Evolutionary conservation across 2,797 vertebrate species (phyloP), one percentile per base, ranked within the genome.

Genomic region (Glossophaga mutica): DNA sequence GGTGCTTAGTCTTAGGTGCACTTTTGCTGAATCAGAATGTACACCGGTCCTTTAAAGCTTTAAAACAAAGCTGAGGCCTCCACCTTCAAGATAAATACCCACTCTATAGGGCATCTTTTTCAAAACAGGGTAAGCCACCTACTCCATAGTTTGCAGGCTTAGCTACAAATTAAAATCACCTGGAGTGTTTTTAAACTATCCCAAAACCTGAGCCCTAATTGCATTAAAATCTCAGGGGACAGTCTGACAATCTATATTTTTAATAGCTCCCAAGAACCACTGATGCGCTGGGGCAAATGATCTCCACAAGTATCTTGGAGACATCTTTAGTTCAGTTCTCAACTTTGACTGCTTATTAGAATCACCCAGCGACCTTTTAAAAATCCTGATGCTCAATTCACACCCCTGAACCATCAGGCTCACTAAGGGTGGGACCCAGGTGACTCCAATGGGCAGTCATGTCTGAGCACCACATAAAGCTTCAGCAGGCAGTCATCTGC

Each of bases 81-180:
- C 50, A 26, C 62, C 44, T 78, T 84, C 59, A 21, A 3, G 44
- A 46, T 62, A 52, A 87, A 44, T 18, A 39, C 1, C 62, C 16
- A 74, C 12, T 65, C 57, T 32, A 10, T 3, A 37, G 15, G 37
- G 11, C 16, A 24, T 39, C 77, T 62, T 73, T 78, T 86, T 48
- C 39, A 50, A 67, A 88, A 55, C 10, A 68, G 3, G 52, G 18
- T 57, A 62, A 57, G 37, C 67, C 42, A 52, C 59, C 19, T 32
- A 18, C 2, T 21, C 68, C 1, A 0, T 0, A 44, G 55, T 42
- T n/a, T 79, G 22, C 34, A 42, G 7, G 82, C 46, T 70, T 85
- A 39, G 39, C 29, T 78, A 82, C 29, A 78, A 90, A 83, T 77
- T 81, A 90, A 93, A 95, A 57, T 93, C 73, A 89, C n/a, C 50